Evolutionary conservation across 2,113 vertebrate genomes (phyloP).

Genomic region (Pycnonotus jocosus): DNA sequence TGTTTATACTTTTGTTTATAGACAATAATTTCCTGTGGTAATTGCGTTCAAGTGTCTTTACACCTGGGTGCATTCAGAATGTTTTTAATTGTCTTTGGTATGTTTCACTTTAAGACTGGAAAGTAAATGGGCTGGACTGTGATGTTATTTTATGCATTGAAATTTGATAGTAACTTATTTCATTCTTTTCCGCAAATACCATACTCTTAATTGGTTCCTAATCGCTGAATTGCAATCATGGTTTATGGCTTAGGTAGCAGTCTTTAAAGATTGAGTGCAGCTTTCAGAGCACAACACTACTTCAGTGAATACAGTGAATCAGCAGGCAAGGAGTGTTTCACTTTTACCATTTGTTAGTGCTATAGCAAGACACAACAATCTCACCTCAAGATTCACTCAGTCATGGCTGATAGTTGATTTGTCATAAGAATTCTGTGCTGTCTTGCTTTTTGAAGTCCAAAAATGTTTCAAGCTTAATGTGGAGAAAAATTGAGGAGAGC

Average conservation of each 20-base stretch:
- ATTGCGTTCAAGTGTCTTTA: not conserved
- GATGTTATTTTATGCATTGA: not conserved
- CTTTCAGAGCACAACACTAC: not conserved
- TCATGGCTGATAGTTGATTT: not conserved
- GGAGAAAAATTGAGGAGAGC: fast-evolving
- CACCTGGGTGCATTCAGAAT: not conserved
- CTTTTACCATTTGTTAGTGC: not conserved
- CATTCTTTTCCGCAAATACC: not conserved
- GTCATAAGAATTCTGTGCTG: not conserved
- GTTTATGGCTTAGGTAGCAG: slow-evolving; percentile 7
- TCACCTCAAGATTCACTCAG: not conserved
- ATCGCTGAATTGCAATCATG: not conserved
- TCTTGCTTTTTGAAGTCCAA: not conserved
- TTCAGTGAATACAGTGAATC: not conserved
- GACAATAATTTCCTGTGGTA: not conserved
- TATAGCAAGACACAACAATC: not conserved
- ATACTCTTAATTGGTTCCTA: slow-evolving; percentile 23
- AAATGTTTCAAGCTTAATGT: not conserved
- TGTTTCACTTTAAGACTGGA: slow-evolving; percentile 1
- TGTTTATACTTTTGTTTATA: not conserved
- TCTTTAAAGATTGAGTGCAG: not conserved
- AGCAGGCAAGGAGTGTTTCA: not conserved
- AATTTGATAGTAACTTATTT: slow-evolving; percentile 6
- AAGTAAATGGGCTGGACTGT: not conserved
- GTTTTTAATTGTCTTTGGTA: slow-evolving; percentile 13